Base-by-base conservation (phyloP, 2,797 vertebrate genomes). In the Phaenicophaeus curvirostris region DNA sequence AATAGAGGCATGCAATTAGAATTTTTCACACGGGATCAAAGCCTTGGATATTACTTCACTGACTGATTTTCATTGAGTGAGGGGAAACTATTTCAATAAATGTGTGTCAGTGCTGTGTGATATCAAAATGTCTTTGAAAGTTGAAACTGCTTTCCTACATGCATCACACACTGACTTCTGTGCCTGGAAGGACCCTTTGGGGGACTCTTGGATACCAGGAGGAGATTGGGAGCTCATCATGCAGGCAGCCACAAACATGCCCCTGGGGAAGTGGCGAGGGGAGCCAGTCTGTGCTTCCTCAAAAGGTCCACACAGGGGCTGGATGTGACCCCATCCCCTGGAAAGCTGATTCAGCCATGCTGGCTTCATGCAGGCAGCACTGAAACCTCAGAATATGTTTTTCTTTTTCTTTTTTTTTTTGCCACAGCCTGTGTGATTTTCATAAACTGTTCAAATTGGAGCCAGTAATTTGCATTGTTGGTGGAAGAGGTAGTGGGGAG, bases 311-410 rank as follows among this genome's bases (percentile, higher is more conserved):
- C 2, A 9, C 11, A 15, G 27, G 20, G 55, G 15, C 33, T 50
- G 20, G 28, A 27, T 63, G 27, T 3, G 10, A 12, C 48, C 14
- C 25, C 6, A 5, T 30, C 74, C 23, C 57, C 57, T 76, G 74
- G 85, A 55, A 93, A 88, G 61, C 31, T 39, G 65, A 72, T 39
- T 84, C 59, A 82, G 65, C 42, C 31, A 13, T 3, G 20, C 3
- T 1, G 25, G 33, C 59, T 33, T 86, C 2, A 0, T 1, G 1
- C 50, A 63, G 57, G 30, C 82, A 88, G 59, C 0, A 13, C 33
- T 63, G 20, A 95, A 85, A 85, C 63, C 67, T 92, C 94, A 93
- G 54, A 72, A 77, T 51, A 23, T 66, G 42, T 39, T 39, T 42
- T 42, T 44, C 15, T 44, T 44, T 15, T 44, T 15, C 15, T 44